A percentile compares a stretch with the other conserved stretches of the same genome.
Conservation (phyloP, 2,113 vertebrate genomes). For the Eptesicus fuscus region DNA sequence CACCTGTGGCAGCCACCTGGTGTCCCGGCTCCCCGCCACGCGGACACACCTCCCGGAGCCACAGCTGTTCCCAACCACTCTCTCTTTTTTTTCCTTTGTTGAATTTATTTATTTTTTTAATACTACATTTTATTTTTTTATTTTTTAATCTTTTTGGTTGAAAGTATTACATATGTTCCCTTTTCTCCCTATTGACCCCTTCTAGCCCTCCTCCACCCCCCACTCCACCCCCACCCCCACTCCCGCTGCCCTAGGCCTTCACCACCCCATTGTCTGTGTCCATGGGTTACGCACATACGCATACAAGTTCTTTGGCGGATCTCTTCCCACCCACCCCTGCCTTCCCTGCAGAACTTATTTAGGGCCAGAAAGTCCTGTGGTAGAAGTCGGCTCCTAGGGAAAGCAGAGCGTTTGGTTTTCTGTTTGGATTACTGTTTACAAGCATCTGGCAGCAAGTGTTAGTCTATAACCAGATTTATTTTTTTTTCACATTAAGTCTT, state of each 20-base stretch:
- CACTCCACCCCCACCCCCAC: too few species aligned
- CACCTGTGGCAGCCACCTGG: constrained; percentile 9
- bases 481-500: not conserved
- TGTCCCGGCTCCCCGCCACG: not conserved
- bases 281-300: too few species aligned
- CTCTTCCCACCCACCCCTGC: too few species aligned
- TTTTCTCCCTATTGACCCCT: too few species aligned
- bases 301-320: too few species aligned
- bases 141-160: too few species aligned
- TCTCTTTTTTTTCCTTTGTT: not conserved
- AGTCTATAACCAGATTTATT: not conserved
- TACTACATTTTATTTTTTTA: too few species aligned
- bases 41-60: constrained; percentile 17
- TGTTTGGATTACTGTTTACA: not conserved
- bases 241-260: too few species aligned
- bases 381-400: not conserved
- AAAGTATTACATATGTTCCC: too few species aligned
- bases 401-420: not conserved
- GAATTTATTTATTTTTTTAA: too few species aligned
- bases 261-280: too few species aligned
- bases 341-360: not conserved
- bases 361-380: not conserved
- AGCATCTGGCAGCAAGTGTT: not conserved
- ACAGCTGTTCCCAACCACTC: not conserved
- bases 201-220: too few species aligned